Evolutionary conservation across 2,113 vertebrate genomes (phyloP).

Genomic region (Tachycineta bicolor): DNA sequence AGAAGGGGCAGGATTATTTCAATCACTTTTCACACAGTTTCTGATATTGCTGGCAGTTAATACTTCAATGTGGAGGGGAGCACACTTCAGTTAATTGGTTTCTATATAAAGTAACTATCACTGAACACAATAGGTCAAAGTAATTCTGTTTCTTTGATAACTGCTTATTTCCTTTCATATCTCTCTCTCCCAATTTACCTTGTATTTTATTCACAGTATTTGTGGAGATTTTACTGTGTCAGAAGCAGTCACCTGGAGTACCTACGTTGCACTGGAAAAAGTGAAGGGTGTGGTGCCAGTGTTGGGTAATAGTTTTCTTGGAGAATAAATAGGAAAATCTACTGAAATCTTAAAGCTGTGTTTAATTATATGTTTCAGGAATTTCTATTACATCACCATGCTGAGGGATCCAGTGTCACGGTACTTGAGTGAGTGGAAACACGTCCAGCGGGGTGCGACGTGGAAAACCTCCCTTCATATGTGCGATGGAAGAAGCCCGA

Average conservation of each 20-base stretch:
- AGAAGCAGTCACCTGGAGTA: background rate
- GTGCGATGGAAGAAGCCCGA: slow-evolving; percentile 95
- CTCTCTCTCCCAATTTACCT: background rate
- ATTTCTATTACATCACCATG: slow-evolving; percentile 99
- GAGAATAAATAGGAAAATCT: background rate
- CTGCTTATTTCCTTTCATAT: background rate
- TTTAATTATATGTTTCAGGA: slow-evolving; percentile 84
- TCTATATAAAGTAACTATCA: background rate
- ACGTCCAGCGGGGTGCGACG: slow-evolving; percentile 94
- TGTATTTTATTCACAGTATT: background rate
- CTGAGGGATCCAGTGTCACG: slow-evolving; percentile 96
- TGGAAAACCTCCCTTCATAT: slow-evolving; percentile 98
- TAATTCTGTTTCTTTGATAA: background rate
- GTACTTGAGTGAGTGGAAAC: slow-evolving; percentile 98
- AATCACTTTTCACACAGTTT: background rate
- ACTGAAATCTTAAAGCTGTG: background rate
- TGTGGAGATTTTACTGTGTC: background rate
- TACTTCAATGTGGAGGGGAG: background rate
- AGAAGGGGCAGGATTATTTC: background rate
- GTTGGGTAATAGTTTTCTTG: background rate
- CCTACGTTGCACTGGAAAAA: background rate
- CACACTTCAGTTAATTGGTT: background rate
- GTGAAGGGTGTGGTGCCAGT: background rate
- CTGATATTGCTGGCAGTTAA: background rate
- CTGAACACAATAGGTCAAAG: background rate